These are phyloP conservation scores for Exaiptasia diaphana DNA, from an alignment of 64 coral and sea anemone genomes.

Conservation along the genomic window DNA sequence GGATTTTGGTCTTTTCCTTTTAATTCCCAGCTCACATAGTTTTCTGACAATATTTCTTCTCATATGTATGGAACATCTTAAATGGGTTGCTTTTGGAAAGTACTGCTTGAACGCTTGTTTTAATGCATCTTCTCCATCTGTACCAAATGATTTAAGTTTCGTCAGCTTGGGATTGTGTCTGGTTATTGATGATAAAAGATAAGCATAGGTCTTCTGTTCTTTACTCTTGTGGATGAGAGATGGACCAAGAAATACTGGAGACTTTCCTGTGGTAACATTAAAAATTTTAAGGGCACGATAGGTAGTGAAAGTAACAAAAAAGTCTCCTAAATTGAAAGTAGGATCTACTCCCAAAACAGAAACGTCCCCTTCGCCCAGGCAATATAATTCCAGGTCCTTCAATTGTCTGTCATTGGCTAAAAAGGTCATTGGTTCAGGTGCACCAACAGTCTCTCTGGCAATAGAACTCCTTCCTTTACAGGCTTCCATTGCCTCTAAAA, in stretches of 20 bases:
- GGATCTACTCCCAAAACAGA: constrained; percentile 5
- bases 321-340: constrained; percentile 28
- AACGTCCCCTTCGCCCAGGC: background rate
- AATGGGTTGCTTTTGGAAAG: constrained; percentile 2
- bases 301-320: constrained; percentile 12
- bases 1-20: background rate
- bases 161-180: background rate
- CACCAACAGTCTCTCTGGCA: constrained; percentile 34
- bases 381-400: constrained; percentile 1
- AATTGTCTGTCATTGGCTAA: constrained; percentile 23
- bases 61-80: constrained; percentile 22
- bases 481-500: constrained; percentile 31
- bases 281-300: constrained; percentile 36
- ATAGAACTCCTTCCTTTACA: constrained; percentile 22
- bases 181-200: constrained; percentile 10
- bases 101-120: constrained; percentile 23
- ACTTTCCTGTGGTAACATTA: constrained; percentile 1
- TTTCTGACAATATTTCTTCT: constrained; percentile 1
- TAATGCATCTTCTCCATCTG: constrained; percentile 6
- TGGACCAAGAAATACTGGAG: constrained; percentile 33
- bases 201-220: constrained; percentile 6
- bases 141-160: constrained; percentile 26
- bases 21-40: background rate
- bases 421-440: constrained; percentile 29
- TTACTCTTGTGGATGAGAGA: constrained; percentile 25